Conservation (phyloP, 2,113 vertebrate species). For the Semnornis frantzii region DNA sequence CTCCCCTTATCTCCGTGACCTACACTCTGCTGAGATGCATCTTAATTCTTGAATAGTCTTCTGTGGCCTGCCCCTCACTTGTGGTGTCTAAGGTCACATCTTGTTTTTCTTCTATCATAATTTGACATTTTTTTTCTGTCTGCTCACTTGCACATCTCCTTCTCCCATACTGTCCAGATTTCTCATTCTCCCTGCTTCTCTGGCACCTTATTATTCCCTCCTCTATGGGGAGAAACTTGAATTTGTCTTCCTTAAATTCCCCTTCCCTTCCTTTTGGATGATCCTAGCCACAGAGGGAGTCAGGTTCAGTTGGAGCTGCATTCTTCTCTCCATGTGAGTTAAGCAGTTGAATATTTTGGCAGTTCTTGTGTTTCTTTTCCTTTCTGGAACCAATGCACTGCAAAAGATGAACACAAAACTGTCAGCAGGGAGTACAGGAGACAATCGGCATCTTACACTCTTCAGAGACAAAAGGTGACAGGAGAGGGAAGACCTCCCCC, state of each 20-base stretch:
- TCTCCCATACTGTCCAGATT: background rate
- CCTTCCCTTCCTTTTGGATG: background rate
- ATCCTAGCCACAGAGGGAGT: fast-evolving
- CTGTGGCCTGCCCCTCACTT: background rate
- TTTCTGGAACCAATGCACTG: background rate
- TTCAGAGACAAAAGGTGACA: background rate
- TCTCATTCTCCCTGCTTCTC: background rate
- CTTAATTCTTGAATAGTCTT: background rate
- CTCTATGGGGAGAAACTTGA: background rate
- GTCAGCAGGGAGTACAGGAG: background rate
- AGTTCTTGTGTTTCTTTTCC: background rate
- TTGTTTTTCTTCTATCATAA: background rate
- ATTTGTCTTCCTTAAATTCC: background rate
- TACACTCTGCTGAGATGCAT: background rate
- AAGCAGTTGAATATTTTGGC: background rate
- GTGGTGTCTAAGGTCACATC: background rate
- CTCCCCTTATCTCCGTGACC: background rate
- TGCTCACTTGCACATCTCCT: background rate
- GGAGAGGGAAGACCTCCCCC: background rate
- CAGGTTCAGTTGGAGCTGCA: background rate
- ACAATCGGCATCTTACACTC: background rate
- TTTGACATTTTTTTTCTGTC: background rate
- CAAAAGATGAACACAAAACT: background rate
- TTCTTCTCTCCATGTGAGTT: background rate
- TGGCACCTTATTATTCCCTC: background rate